Evolutionary conservation across 2,797 vertebrate species (phyloP).

Genomic region (Pseudopleuronectes americanus): DNA sequence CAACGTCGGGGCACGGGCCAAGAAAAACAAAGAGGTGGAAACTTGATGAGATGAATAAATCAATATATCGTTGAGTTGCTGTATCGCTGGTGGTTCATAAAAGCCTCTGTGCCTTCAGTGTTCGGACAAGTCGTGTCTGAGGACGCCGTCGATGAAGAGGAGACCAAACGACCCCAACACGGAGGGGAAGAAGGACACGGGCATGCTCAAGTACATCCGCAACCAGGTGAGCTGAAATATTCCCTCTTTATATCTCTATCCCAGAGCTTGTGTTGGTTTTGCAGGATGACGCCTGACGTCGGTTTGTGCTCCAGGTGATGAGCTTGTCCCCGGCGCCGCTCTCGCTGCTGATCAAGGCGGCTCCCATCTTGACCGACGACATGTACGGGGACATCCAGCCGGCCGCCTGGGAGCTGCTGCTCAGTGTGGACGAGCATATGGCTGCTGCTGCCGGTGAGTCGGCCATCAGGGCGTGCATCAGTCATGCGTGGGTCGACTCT

Average conservation of each 20-base stretch:
- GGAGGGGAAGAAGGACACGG: conserved; percentile 97
- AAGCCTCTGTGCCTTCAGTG: conserved; percentile 80
- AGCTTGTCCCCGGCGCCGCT: conserved; percentile 95
- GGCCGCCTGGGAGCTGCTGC: conserved; percentile 96
- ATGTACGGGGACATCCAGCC: conserved; percentile 99
- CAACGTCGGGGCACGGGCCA: conserved; percentile 84
- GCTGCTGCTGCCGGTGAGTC: conserved; percentile 94
- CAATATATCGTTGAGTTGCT: not conserved
- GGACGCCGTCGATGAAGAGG: conserved; percentile 97
- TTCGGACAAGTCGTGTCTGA: conserved; percentile 96
- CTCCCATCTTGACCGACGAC: conserved; percentile 95
- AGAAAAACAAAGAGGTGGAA: conserved; percentile 94
- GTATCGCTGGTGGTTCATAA: not conserved
- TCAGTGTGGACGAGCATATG: conserved; percentile 98
- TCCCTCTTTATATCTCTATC: no score
- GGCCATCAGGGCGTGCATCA: not conserved
- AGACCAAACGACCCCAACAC: conserved; percentile 89
- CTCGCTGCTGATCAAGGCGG: conserved; percentile 96
- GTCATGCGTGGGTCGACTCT: not conserved
- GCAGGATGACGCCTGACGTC: not conserved
- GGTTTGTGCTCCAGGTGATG: conserved; percentile 88
- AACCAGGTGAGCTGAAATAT: conserved; percentile 86
- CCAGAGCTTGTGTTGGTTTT: no score
- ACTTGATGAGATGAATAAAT: not conserved
- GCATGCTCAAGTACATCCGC: conserved; percentile 98